Conservation (phyloP, 1,140 invertebrate genomes). For the Nephotettix cincticeps region DNA sequence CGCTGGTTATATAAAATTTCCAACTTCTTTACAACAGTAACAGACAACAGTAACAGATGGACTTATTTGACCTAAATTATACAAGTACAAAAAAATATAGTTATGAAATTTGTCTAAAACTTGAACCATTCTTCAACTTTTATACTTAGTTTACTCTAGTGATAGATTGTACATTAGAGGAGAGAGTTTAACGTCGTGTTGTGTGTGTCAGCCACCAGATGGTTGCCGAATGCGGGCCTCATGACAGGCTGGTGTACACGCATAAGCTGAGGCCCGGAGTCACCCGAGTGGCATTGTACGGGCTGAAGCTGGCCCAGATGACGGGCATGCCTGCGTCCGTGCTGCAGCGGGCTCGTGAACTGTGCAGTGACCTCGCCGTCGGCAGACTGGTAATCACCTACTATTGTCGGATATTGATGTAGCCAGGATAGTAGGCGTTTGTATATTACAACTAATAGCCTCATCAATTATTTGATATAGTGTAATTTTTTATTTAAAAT, state of each 20-base stretch:
- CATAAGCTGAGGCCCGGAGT: constrained; percentile 49
- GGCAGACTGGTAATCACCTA: constrained; percentile 21
- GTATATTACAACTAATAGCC: too few species aligned
- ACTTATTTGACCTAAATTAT: too few species aligned
- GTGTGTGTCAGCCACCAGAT: constrained; percentile 48
- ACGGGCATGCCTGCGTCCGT: constrained; percentile 36
- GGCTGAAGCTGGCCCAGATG: constrained; percentile 49
- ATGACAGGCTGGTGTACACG: constrained; percentile 47
- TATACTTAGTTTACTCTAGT: background rate
- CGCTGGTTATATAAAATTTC: too few species aligned
- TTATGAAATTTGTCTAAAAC: background rate
- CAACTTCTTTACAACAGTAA: too few species aligned
- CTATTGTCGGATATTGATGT: too few species aligned
- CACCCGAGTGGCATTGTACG: constrained; percentile 49
- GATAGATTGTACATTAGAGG: too few species aligned
- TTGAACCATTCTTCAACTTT: background rate
- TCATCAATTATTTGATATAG: too few species aligned
- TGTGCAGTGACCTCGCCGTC: constrained; percentile 14
- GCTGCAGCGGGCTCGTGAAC: constrained; percentile 26
- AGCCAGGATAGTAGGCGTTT: too few species aligned
- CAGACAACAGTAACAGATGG: too few species aligned
- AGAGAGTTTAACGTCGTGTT: too few species aligned
- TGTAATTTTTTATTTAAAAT: too few species aligned
- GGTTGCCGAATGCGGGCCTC: constrained; percentile 43
- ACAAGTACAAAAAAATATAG: constrained; percentile 2